These are phyloP conservation scores for Drosophila nebulosa DNA, from an alignment of 1,140 invertebrate species.

Conservation along the genomic window DNA sequence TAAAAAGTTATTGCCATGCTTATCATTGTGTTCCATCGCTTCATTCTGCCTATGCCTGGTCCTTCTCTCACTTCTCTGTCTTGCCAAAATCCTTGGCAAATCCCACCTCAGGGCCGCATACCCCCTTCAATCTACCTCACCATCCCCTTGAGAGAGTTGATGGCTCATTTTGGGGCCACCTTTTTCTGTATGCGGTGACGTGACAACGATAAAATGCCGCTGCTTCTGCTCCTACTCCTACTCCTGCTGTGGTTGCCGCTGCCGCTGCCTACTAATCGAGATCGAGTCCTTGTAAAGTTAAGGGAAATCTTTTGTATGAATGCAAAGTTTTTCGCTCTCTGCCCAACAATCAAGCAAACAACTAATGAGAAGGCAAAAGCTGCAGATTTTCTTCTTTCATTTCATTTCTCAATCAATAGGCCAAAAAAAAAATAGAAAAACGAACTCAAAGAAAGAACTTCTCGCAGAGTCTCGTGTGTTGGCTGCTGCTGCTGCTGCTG, in stretches of 20 bases:
- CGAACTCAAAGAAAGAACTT: neutral
- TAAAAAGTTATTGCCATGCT: slow-evolving; percentile 73
- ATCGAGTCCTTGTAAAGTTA: slow-evolving; percentile 12
- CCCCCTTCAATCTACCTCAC: neutral
- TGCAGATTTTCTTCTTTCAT: slow-evolving; percentile 1
- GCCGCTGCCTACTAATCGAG: slow-evolving; percentile 17
- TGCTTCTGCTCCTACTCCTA: neutral
- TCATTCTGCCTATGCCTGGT: slow-evolving; percentile 8
- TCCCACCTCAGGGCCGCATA: slow-evolving; percentile 43
- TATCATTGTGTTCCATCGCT: slow-evolving; percentile 31
- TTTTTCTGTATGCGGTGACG: slow-evolving; percentile 14
- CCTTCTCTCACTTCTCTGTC: slow-evolving; percentile 13
- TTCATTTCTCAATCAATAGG: slow-evolving; percentile 23
- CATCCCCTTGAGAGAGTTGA: slow-evolving; percentile 45
- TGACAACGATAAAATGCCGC: slow-evolving; percentile 1
- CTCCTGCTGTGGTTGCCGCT: neutral
- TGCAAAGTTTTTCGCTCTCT: slow-evolving; percentile 34
- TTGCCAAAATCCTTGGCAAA: slow-evolving; percentile 43
- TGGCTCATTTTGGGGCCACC: slow-evolving; percentile 14
- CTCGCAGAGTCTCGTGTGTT: slow-evolving; percentile 12
- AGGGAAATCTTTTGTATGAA: slow-evolving; percentile 33
- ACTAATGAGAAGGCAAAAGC: slow-evolving; percentile 38
- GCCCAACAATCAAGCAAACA: slow-evolving; percentile 70
- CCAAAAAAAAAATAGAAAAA: neutral
- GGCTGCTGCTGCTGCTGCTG: too few relatives aligned